Conservation (phyloP, 2,113 vertebrate genomes). For the Tetraodon nigroviridis region DNA sequence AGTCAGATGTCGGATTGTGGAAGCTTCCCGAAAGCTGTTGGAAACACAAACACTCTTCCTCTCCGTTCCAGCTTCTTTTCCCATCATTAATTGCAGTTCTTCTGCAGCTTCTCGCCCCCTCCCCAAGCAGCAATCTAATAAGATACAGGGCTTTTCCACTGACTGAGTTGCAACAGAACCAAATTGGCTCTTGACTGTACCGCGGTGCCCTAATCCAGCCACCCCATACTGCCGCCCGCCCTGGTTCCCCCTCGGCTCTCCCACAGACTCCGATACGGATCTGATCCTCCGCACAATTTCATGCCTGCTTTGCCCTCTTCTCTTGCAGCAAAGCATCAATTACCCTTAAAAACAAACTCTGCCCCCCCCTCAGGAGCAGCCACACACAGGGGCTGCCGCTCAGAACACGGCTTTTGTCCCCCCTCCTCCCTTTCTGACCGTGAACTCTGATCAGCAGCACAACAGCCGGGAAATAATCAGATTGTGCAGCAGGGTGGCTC, state of each 20-base stretch:
- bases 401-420: slow-evolving; percentile 11
- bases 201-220: slow-evolving; percentile 72
- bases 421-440: slow-evolving; percentile 10
- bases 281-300: slow-evolving; percentile 80
- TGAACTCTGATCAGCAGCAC: neutral
- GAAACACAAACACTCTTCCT: too few relatives aligned
- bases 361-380: slow-evolving; percentile 55
- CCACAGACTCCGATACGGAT: slow-evolving; percentile 67
- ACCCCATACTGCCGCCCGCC: slow-evolving; percentile 52
- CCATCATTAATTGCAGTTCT: slow-evolving; percentile 10
- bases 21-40: too few relatives aligned
- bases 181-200: slow-evolving; percentile 80
- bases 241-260: slow-evolving; percentile 64
- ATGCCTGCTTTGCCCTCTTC: slow-evolving; percentile 81
- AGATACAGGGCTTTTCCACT: slow-evolving; percentile 78
- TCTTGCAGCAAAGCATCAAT: slow-evolving; percentile 74
- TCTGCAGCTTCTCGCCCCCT: slow-evolving; percentile 63
- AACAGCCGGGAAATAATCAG: slow-evolving; percentile 9
- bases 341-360: slow-evolving; percentile 75
- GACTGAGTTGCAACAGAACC: slow-evolving; percentile 85
- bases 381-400: slow-evolving; percentile 17
- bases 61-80: too few relatives aligned
- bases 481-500: slow-evolving; percentile 34
- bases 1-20: too few relatives aligned
- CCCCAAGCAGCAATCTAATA: slow-evolving; percentile 74